Base-by-base conservation (phyloP, 2,888 invertebrate genomes). In the Euspilapteryx auroguttella region DNA sequence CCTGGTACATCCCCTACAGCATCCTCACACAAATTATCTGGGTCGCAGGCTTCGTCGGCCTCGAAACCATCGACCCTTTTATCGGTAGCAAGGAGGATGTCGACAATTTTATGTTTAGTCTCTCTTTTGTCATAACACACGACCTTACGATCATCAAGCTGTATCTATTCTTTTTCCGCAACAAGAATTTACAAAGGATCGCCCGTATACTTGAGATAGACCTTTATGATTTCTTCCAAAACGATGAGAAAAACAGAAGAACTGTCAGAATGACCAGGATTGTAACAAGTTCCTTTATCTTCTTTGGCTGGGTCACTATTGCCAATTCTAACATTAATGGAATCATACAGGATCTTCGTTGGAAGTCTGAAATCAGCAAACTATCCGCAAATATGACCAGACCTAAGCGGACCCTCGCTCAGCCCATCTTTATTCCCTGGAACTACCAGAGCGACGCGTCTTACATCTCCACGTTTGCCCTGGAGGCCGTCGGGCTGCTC, bases 351-450 rank as follows among this genome's bases (percentile, higher is more conserved):
- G 73, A 75, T 36, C 34, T 62, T 7, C 45, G 47, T 3, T 73
- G 75, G 75, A 69, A 59, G 37, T 36, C 47, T 20, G 40, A 51
- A 25, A 43, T 64, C 3, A 45, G 47, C 3, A 40, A 38, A 12
- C 36, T 62, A n/a, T 69, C 65, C 29, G 47, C 48, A 20, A 51
- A 59, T 4, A 32, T 40, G 9, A 23, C 31, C 1, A 50, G 31
- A 26, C 69, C 68, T 1, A 32, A 44, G 2, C 51, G 73, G n/a
- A 54, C 55, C 2, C 39, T 75, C 2, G 68, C 75, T 1, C 71
- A 69, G 25, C 69, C 75, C 2, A 65, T 75, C 34, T 73, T 58
- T 36, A 73, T 73, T 34, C 75, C 75, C n/a, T 75, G 75, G 75
- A 41, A 50, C 14, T 68, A 66, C 37, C 64, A 73, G 36, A 42